Evolutionary conservation across 2,888 invertebrate species (phyloP).

Genomic region (Drosophila paramelanica): DNA sequence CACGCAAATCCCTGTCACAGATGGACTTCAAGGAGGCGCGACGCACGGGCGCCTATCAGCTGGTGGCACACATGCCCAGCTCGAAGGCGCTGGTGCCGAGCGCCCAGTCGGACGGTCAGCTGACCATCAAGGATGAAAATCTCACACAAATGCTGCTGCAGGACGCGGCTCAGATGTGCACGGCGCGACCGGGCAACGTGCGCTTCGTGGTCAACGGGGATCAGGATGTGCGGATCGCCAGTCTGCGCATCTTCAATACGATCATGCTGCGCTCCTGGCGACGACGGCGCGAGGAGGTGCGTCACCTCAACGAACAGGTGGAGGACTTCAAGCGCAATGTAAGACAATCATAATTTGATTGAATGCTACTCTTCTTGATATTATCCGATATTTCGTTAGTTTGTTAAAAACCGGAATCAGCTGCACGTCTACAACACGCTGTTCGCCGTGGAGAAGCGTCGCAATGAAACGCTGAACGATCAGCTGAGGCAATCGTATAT

Average conservation of each 20-base stretch:
- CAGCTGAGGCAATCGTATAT: slow-evolving; percentile 72
- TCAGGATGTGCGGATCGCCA: slow-evolving; percentile 76
- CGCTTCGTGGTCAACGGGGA: slow-evolving; percentile 49
- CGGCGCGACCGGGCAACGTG: slow-evolving; percentile 25
- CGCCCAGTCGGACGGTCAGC: slow-evolving; percentile 10
- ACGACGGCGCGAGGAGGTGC: slow-evolving; percentile 82
- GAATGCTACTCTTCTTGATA: background rate
- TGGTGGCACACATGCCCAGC: slow-evolving; percentile 55
- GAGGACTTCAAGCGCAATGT: slow-evolving; percentile 78
- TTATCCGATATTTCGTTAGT: slow-evolving; percentile 47
- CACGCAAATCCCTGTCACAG: slow-evolving; percentile 80
- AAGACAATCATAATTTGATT: slow-evolving; percentile 26
- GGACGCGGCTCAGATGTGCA: slow-evolving; percentile 41
- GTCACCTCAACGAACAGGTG: slow-evolving; percentile 76
- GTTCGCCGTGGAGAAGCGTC: slow-evolving; percentile 82
- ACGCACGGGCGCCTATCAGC: slow-evolving; percentile 61
- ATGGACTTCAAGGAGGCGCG: slow-evolving; percentile 81
- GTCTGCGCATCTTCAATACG: slow-evolving; percentile 82
- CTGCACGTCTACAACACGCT: slow-evolving; percentile 82
- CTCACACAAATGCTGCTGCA: slow-evolving; percentile 45
- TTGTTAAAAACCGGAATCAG: slow-evolving; percentile 82
- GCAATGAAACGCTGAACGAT: slow-evolving; percentile 77
- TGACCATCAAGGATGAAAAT: slow-evolving; percentile 28
- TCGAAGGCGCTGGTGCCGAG: slow-evolving; percentile 30
- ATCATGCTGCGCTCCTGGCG: slow-evolving; percentile 84